phyloP scores from a whole-genome alignment of 2,797 vertebrate species.

The Scyliorhinus canicula region DNA sequence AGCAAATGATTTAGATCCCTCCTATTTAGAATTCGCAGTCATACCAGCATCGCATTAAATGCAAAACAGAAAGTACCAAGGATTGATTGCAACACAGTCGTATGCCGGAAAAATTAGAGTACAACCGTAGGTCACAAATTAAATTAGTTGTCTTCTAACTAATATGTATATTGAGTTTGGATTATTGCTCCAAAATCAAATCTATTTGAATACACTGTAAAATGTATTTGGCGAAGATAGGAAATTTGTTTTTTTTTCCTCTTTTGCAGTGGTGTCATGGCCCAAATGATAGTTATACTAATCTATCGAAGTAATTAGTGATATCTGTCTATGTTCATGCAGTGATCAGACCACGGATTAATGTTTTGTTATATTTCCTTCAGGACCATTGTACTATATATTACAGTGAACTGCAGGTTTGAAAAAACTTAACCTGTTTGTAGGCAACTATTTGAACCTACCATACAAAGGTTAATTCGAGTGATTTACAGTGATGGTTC shows the following conservation, averaged over 20 bases:
- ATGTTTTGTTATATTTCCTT: neutral
- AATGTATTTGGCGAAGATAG: neutral
- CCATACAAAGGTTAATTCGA: neutral
- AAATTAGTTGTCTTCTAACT: neutral
- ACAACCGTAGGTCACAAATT: too few relatives aligned
- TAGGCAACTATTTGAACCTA: neutral
- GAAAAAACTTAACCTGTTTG: neutral
- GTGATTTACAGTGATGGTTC: conserved; percentile 8
- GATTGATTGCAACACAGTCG: neutral
- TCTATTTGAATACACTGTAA: neutral
- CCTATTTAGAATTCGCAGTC: neutral
- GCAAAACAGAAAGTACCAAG: neutral
- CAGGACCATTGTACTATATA: neutral
- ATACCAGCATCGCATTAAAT: neutral
- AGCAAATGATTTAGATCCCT: neutral
- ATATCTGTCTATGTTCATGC: neutral
- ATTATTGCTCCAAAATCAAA: neutral
- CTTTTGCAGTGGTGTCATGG: neutral
- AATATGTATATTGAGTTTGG: neutral
- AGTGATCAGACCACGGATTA: neutral
- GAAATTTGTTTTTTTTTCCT: neutral
- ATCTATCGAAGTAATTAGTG: neutral
- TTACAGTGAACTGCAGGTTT: neutral
- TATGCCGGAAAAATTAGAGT: neutral
- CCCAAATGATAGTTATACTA: neutral